Evolutionary conservation across 2,113 vertebrate species (phyloP).

Genomic region (Lates calcarifer): DNA sequence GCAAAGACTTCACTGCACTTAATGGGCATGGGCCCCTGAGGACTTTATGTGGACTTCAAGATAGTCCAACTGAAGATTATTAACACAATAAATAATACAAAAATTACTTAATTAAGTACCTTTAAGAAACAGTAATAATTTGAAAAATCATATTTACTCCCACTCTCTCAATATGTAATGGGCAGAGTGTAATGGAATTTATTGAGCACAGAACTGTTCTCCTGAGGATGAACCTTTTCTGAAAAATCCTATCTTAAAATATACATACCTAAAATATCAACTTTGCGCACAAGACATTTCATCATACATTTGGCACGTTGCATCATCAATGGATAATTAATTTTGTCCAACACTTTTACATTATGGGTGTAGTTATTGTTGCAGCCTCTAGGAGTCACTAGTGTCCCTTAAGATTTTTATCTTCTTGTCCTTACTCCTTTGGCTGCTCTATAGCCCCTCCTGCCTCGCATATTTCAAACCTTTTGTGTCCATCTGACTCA

Average conservation of each 20-base stretch:
- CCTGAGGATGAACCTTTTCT: background rate
- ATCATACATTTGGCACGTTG: background rate
- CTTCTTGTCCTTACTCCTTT: background rate
- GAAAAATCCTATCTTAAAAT: background rate
- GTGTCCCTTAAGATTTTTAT: slow-evolving; percentile 25
- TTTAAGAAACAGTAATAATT: too few relatives aligned
- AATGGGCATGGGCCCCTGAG: too few relatives aligned
- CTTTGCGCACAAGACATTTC: background rate
- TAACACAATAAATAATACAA: too few relatives aligned
- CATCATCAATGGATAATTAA: slow-evolving; percentile 4
- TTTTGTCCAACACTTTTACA: background rate
- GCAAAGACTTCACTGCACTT: too few relatives aligned
- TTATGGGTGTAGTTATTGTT: background rate
- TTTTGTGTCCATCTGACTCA: background rate
- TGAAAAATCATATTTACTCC: too few relatives aligned
- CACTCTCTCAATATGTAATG: too few relatives aligned
- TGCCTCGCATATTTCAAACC: background rate
- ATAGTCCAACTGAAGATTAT: too few relatives aligned
- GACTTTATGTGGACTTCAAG: too few relatives aligned
- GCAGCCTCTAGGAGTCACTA: slow-evolving; percentile 34
- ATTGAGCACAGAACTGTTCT: background rate
- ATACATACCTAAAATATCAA: background rate
- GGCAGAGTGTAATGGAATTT: too few relatives aligned
- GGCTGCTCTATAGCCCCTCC: too few relatives aligned
- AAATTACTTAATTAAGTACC: too few relatives aligned